These are phyloP conservation scores for Drosophila nannoptera DNA, from an alignment of 1,140 invertebrate genomes.

Conservation along the genomic window DNA sequence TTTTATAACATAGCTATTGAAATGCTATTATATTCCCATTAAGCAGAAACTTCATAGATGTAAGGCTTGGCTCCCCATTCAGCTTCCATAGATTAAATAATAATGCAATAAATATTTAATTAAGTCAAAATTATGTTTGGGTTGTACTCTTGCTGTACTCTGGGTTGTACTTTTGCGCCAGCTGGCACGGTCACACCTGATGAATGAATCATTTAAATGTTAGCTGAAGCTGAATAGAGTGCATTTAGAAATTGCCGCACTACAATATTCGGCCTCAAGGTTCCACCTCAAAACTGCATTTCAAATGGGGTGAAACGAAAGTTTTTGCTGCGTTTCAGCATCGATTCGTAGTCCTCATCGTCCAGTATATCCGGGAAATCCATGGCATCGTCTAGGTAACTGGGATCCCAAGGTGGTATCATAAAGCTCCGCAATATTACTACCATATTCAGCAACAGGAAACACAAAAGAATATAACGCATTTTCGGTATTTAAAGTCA, in stretches of 20 bases:
- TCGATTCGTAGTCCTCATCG: conserved; percentile 8
- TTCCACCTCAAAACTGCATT: background rate
- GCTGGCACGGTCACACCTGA: conserved; percentile 53
- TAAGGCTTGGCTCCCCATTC: too few species aligned
- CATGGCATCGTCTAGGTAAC: conserved; percentile 7
- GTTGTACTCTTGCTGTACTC: background rate
- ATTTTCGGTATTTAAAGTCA: background rate
- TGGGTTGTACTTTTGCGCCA: background rate
- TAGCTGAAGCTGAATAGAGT: conserved; percentile 53
- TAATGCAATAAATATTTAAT: too few species aligned
- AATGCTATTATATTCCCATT: too few species aligned
- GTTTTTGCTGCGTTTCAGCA: conserved; percentile 11
- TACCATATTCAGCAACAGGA: background rate
- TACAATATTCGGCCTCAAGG: conserved; percentile 23
- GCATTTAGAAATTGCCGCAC: conserved; percentile 44
- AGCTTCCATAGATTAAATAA: too few species aligned
- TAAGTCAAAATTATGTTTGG: too few species aligned
- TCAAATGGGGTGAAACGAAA: background rate
- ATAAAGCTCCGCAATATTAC: background rate
- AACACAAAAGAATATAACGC: background rate
- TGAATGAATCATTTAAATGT: conserved; percentile 65
- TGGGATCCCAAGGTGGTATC: background rate
- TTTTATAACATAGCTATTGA: too few species aligned
- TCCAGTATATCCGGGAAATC: conserved; percentile 21
- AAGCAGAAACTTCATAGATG: too few species aligned